Evolutionary conservation across 1,140 invertebrate species (phyloP).

Genomic region (Papilio machaon): DNA sequence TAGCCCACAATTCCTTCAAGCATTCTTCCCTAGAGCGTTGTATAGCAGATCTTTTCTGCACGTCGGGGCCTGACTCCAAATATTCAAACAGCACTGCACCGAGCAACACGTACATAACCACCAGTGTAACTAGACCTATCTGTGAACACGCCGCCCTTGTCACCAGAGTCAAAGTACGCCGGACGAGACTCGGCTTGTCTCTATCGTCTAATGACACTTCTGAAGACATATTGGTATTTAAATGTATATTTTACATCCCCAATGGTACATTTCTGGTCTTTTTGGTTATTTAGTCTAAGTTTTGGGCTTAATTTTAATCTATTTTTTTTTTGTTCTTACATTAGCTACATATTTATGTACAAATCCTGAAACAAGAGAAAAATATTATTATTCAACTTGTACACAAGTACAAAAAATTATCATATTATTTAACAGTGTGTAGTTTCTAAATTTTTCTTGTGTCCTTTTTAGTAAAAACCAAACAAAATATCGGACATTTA

Average conservation of each 20-base stretch:
- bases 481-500: not conserved
- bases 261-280: conserved; percentile 30
- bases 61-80: conserved; percentile 81
- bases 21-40: conserved; percentile 83
- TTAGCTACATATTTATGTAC: not conserved
- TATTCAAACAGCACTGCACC: conserved; percentile 83
- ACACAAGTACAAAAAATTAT: too few relatives aligned
- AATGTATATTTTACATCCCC: conserved; percentile 42
- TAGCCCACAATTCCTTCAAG: conserved; percentile 83
- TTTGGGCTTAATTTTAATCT: not conserved
- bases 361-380: conserved; percentile 25
- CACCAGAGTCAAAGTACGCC: conserved; percentile 56
- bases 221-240: conserved; percentile 67
- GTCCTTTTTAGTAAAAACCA: too few relatives aligned
- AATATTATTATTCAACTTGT: too few relatives aligned
- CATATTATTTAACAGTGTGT: too few relatives aligned
- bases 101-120: conserved; percentile 81
- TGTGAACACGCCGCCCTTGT: conserved; percentile 78
- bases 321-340: not conserved
- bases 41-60: conserved; percentile 76
- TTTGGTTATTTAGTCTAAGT: not conserved
- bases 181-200: conserved; percentile 59
- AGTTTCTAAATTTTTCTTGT: too few relatives aligned
- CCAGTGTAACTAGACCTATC: conserved; percentile 80
- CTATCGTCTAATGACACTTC: conserved; percentile 72